Base-by-base conservation (phyloP, 1,140 invertebrate genomes). In the Drosophila punjabiensis region DNA sequence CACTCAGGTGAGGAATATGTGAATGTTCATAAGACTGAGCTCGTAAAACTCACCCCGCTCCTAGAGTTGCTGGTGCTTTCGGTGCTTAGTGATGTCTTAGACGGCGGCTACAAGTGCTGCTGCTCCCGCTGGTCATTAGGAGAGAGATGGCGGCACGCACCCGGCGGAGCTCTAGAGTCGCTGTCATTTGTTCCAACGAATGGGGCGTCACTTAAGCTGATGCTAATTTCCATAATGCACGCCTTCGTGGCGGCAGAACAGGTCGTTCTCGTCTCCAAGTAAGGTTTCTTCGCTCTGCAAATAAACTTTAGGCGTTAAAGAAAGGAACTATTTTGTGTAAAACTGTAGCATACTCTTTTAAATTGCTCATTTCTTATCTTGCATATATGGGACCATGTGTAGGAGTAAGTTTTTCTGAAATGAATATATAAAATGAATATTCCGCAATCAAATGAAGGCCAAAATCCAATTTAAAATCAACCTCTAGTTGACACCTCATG, bases 171-270 rank as follows among this genome's bases (percentile, higher is more conserved):
- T 50, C 67, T 45, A 61, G 41, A 53, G 56, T 69, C 52, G 85
- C 58, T n/a, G 86, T 89, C 86, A 86, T 90, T 90, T 86, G 76
- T 75, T 73, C 55, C 68, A 62, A 67, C 60, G 68, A 78, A 88
- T 81, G 81, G 85, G 84, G 86, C 84, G 84, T 88, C 81, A 79
- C 84, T 89, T 85, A 77, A 67, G 59, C 85, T 75, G 60, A 61
- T 68, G 81, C 86, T 89, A 88, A 89, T 89, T 89, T 89, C 82
- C 85, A 89, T 89, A 90, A 85, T 81, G 73, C 68, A 79, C 47
- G 55, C 60, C 56, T 69, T 32, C 32, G 50, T 37, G 73, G 61
- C 24, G 50, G 52, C 48, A 65, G 14, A 84, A 84, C 74, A 86
- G 81, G 76, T 86, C 53, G 76, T 86, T 48, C 41, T 24, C 55